A percentile compares a stretch with the other conserved stretches of the same genome.
Conservation (phyloP, 2,888 invertebrate species). For the Polyploca ridens region DNA sequence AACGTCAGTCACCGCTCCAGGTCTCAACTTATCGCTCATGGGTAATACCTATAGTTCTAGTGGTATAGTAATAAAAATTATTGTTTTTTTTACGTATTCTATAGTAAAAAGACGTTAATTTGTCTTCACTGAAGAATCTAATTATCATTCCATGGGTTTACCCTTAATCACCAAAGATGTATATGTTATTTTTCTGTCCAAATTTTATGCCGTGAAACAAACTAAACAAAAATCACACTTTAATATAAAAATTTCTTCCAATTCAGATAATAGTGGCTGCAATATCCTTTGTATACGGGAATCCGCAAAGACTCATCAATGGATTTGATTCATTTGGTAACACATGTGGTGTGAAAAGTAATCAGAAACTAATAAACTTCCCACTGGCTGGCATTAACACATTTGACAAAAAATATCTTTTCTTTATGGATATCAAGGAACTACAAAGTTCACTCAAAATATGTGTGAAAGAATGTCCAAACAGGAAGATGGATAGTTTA, state of each 20-base stretch:
- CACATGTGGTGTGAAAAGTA: conserved; percentile 93
- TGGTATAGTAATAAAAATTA: no score
- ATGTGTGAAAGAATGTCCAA: conserved; percentile 95
- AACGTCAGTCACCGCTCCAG: no score
- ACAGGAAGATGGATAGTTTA: conserved; percentile 84
- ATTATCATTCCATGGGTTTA: no score
- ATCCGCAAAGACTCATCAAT: conserved; percentile 93
- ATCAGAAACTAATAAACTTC: conserved; percentile 89
- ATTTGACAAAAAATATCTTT: conserved; percentile 90
- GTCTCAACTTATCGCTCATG: no score
- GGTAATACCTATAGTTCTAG: no score
- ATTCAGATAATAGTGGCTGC: conserved; percentile 91
- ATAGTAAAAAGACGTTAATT: no score
- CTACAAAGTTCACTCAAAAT: conserved; percentile 92
- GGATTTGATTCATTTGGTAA: conserved; percentile 98
- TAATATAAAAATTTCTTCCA: conserved; percentile 20
- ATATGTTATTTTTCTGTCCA: no score
- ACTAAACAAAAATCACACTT: not conserved
- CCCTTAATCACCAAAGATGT: not conserved
- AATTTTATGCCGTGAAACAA: not conserved
- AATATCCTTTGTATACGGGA: conserved; percentile 95
- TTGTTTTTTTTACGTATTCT: no score
- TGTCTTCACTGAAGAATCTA: no score
- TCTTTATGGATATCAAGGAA: conserved; percentile 93
- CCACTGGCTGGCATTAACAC: conserved; percentile 93